Evolutionary conservation across 2,113 vertebrate species (phyloP).

Genomic region (Bufo bufo): DNA sequence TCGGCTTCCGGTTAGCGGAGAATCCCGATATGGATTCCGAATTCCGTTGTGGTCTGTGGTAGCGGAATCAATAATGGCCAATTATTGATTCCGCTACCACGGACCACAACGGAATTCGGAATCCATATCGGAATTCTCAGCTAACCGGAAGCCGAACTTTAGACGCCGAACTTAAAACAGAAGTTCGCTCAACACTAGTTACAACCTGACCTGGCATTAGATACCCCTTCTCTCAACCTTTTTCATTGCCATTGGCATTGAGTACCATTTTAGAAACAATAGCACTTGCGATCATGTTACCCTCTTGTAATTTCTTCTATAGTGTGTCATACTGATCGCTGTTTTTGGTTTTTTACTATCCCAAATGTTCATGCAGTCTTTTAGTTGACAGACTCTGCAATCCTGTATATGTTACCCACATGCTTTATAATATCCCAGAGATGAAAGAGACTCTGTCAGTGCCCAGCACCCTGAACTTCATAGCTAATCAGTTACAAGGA

Average conservation of each 20-base stretch:
- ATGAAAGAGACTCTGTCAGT: slow-evolving; percentile 22
- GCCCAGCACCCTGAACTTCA: slow-evolving; percentile 17
- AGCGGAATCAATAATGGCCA: too few relatives aligned
- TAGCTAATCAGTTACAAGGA: slow-evolving; percentile 31
- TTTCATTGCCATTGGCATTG: neutral
- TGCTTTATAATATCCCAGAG: slow-evolving; percentile 18
- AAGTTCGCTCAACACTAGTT: too few relatives aligned
- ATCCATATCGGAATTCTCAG: too few relatives aligned
- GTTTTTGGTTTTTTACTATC: neutral
- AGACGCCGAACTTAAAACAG: too few relatives aligned
- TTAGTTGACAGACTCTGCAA: slow-evolving; percentile 13
- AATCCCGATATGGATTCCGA: too few relatives aligned
- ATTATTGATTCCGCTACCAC: too few relatives aligned
- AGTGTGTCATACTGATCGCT: neutral
- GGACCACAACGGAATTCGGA: too few relatives aligned
- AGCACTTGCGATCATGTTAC: neutral
- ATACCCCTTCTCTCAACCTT: neutral
- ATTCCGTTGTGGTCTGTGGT: too few relatives aligned
- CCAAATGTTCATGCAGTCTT: neutral
- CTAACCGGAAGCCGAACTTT: too few relatives aligned
- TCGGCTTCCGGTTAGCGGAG: too few relatives aligned
- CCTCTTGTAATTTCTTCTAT: neutral
- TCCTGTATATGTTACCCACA: slow-evolving; percentile 28
- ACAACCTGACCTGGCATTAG: too few relatives aligned
- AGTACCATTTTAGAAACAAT: neutral